Conservation (phyloP, 2,888 invertebrate genomes). For the Pardosa pseudoannulata region DNA sequence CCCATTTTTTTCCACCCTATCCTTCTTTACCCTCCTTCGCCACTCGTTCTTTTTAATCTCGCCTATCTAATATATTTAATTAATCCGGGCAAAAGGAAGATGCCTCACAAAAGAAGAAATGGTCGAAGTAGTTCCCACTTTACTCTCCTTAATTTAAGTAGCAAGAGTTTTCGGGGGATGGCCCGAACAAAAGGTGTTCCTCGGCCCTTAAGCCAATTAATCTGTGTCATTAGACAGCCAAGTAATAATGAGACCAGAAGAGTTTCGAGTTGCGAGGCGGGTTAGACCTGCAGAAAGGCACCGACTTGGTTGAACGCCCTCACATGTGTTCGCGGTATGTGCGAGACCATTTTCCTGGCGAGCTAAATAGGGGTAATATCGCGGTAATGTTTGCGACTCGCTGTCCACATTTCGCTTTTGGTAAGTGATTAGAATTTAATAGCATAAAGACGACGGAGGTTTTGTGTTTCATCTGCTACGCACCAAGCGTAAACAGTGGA, state of each 20-base stretch:
- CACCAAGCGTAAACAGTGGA: too few species aligned
- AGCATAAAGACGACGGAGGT: too few species aligned
- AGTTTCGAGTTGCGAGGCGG: slow-evolving; percentile 11
- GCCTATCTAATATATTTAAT: slow-evolving; percentile 71
- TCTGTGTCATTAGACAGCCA: slow-evolving; percentile 64
- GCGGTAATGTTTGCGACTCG: too few species aligned
- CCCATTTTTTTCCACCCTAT: slow-evolving; percentile 19
- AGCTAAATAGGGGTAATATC: too few species aligned
- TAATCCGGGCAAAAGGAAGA: slow-evolving; percentile 50
- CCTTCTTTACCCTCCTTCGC: not conserved
- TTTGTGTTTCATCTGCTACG: too few species aligned
- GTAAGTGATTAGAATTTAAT: too few species aligned
- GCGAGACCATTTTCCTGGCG: too few species aligned
- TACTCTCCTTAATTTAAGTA: slow-evolving; percentile 57
- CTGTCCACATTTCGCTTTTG: too few species aligned
- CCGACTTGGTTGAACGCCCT: slow-evolving; percentile 20
- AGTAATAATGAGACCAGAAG: slow-evolving; percentile 55
- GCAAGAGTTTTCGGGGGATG: slow-evolving; percentile 49
- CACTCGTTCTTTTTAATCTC: slow-evolving; percentile 66
- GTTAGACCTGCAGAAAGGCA: slow-evolving; percentile 44
- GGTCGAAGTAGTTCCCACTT: slow-evolving; percentile 36
- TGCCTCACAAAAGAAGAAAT: slow-evolving; percentile 32
- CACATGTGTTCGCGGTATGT: too few species aligned
- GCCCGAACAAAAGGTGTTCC: slow-evolving; percentile 64
- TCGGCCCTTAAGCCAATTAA: slow-evolving; percentile 68